These are phyloP conservation scores for Florisuga fusca DNA, from an alignment of 2,797 vertebrate species.

Conservation along the genomic window DNA sequence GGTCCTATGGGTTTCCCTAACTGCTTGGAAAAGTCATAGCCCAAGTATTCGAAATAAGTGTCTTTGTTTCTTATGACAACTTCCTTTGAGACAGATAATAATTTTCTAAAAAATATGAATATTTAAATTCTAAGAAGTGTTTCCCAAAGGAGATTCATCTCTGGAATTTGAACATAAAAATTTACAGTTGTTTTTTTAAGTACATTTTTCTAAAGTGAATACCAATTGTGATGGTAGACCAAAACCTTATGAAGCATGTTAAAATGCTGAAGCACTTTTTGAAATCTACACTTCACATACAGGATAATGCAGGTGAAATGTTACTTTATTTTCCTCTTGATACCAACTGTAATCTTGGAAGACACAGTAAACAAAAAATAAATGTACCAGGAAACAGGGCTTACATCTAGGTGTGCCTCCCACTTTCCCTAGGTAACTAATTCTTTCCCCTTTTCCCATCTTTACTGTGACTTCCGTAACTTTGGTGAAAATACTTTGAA, in stretches of 20 bases:
- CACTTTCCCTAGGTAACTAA: not conserved
- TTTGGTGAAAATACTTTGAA: not conserved
- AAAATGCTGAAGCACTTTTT: not conserved
- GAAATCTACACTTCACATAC: not conserved
- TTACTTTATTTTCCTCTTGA: not conserved
- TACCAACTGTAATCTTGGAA: not conserved
- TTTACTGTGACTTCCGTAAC: not conserved
- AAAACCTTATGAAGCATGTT: not conserved
- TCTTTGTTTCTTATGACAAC: not conserved
- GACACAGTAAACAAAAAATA: not conserved
- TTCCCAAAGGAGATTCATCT: not conserved
- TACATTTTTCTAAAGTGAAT: not conserved
- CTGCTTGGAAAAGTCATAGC: not conserved
- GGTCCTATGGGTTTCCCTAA: not conserved
- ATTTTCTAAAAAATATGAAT: not conserved
- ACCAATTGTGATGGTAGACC: not conserved
- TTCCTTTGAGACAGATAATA: not conserved
- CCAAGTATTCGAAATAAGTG: not conserved
- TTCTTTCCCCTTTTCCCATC: not conserved
- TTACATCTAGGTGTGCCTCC: not conserved
- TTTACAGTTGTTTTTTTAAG: not conserved
- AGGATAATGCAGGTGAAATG: not conserved
- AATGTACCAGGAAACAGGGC: not conserved
- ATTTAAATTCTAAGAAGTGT: not conserved
- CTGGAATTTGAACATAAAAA: not conserved